These are phyloP conservation scores for Trigoniulus corallinus DNA, from an alignment of 1,140 invertebrate species.

Conservation along the genomic window DNA sequence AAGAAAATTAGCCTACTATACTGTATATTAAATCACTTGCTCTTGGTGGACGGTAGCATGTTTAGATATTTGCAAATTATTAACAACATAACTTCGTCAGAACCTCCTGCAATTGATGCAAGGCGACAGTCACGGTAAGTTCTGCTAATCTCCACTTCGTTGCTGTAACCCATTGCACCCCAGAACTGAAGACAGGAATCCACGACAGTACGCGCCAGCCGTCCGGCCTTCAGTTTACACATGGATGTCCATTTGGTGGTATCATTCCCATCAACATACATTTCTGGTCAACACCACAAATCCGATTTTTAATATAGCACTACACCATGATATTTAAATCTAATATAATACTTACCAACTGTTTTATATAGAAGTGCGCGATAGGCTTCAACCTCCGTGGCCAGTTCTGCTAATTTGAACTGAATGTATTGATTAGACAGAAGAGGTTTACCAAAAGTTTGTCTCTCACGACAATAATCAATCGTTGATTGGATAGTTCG, in stretches of 20 bases:
- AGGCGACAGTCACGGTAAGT: constrained; percentile 35
- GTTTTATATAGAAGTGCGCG: constrained; percentile 32
- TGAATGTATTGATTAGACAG: constrained; percentile 36
- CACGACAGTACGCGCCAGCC: constrained; percentile 31
- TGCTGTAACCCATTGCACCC: constrained; percentile 43
- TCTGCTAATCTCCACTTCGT: constrained; percentile 31
- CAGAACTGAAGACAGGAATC: constrained; percentile 42
- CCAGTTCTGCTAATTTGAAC: constrained; percentile 36
- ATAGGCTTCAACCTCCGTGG: constrained; percentile 37
- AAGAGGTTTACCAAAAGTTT: constrained; percentile 33
- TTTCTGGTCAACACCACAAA: constrained; percentile 20
- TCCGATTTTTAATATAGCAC: background rate
- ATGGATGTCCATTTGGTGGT: constrained; percentile 40
- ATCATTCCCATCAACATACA: constrained; percentile 32
- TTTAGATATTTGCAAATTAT: constrained; percentile 40
- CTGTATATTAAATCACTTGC: too few species aligned
- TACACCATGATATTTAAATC: background rate
- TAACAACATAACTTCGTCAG: constrained; percentile 42
- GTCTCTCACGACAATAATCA: constrained; percentile 32
- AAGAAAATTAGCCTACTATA: too few species aligned
- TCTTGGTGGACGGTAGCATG: constrained; percentile 14
- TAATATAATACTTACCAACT: constrained; percentile 18
- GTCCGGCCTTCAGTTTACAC: constrained; percentile 37
- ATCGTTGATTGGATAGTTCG: constrained; percentile 28
- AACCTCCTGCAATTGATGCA: constrained; percentile 38